These are phyloP conservation scores for Plusia festucae DNA, from an alignment of 2,888 invertebrate species.

Conservation along the genomic window DNA sequence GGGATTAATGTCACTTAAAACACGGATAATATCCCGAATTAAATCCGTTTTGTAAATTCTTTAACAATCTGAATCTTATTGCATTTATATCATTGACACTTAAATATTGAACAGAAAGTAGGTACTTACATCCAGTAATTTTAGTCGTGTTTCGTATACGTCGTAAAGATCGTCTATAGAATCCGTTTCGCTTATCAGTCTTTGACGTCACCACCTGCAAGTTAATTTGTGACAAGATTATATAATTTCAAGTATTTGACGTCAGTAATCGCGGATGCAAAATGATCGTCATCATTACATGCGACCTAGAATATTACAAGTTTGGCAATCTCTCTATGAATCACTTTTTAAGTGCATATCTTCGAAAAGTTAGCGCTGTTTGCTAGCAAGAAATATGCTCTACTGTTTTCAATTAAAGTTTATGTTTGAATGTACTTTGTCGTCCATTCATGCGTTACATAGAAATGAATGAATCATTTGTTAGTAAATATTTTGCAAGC, in stretches of 20 bases:
- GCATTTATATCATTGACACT: no score
- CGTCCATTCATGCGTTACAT: conserved; percentile 62
- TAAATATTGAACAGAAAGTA: background rate
- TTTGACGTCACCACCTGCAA: background rate
- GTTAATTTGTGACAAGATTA: conserved; percentile 6
- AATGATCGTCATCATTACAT: conserved; percentile 54
- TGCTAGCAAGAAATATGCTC: conserved; percentile 3
- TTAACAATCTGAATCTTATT: no score
- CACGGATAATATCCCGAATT: background rate
- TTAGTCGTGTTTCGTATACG: background rate
- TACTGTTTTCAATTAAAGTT: conserved; percentile 33
- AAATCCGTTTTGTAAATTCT: background rate
- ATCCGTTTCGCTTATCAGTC: background rate
- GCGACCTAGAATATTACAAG: conserved; percentile 71
- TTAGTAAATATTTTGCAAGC: conserved; percentile 57
- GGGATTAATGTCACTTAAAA: background rate
- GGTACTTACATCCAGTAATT: conserved; percentile 30
- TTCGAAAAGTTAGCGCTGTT: conserved; percentile 29
- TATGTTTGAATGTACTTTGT: conserved; percentile 33
- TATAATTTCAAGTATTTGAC: conserved; percentile 32
- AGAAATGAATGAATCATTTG: conserved; percentile 78
- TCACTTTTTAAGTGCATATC: conserved; percentile 56
- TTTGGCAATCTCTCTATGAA: conserved; percentile 66
- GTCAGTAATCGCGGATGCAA: conserved; percentile 51
- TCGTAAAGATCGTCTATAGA: background rate